phyloP scores from a whole-genome alignment of 2,113 vertebrate species.

The Passer montanus region DNA sequence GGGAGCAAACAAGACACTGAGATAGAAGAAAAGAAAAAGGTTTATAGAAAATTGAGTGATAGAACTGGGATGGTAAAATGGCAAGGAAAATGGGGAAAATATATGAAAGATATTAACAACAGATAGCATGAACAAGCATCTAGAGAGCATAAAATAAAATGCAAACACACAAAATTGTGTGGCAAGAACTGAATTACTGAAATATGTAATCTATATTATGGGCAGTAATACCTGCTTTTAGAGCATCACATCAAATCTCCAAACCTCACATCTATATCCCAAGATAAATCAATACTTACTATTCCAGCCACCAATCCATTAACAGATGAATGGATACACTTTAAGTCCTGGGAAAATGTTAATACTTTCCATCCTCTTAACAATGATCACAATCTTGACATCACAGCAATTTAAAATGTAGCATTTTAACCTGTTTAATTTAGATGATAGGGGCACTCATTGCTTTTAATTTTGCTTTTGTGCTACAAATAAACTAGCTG shows the following conservation, averaged over 20 bases:
- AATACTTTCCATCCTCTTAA: slow-evolving; percentile 39
- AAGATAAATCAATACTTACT: background rate
- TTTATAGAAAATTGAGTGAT: background rate
- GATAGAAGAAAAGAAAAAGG: background rate
- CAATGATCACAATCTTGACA: background rate
- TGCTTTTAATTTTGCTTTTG: slow-evolving; percentile 49
- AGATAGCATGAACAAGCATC: background rate
- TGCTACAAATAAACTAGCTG: slow-evolving; percentile 53
- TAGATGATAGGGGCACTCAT: slow-evolving; percentile 24
- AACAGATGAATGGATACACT: slow-evolving; percentile 6
- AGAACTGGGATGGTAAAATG: background rate
- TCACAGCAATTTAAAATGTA: slow-evolving; percentile 10
- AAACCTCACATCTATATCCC: background rate
- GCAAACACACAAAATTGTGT: background rate
- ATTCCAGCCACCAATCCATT: background rate
- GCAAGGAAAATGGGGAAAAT: background rate
- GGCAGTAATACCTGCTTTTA: background rate
- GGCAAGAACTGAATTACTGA: background rate
- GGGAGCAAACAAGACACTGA: background rate
- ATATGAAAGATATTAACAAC: background rate
- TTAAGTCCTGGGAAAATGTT: slow-evolving; percentile 20
- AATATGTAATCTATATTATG: background rate
- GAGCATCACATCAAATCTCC: background rate
- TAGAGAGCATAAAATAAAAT: background rate
- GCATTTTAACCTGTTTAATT: slow-evolving; percentile 39